phyloP scores from a whole-genome alignment of 2,888 invertebrate genomes.

The Hypercompe scribonia region DNA sequence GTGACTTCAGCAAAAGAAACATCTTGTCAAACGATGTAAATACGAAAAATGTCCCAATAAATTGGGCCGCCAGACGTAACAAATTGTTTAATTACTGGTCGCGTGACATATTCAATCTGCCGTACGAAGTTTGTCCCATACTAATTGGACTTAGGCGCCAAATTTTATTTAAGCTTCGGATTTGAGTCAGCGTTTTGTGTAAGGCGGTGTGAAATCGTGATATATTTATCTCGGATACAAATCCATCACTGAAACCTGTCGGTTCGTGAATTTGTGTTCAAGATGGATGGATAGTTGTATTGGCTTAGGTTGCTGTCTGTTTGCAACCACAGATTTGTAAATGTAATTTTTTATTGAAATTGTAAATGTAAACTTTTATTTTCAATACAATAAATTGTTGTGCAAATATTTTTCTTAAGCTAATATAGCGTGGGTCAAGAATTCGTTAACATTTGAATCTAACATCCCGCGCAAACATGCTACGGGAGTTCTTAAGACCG shows the following conservation, averaged over 20 bases:
- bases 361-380: no score
- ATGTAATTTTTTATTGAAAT: not conserved
- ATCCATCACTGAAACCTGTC: constrained; percentile 11
- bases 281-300: constrained; percentile 3
- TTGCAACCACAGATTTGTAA: not conserved
- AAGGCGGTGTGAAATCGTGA: constrained; percentile 5
- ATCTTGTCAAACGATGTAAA: constrained; percentile 28
- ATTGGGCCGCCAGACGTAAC: constrained; percentile 52
- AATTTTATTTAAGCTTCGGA: constrained; percentile 32
- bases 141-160: constrained; percentile 52
- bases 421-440: no score
- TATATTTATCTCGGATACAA: constrained; percentile 7
- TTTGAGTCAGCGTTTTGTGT: constrained; percentile 22
- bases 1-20: constrained; percentile 11
- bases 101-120: constrained; percentile 55
- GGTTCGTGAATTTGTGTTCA: constrained; percentile 11
- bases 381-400: no score
- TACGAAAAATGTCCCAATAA: constrained; percentile 37
- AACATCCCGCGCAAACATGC: no score
- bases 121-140: constrained; percentile 35
- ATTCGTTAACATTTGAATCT: no score
- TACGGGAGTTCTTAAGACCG: no score
- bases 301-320: not conserved
- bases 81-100: constrained; percentile 55
- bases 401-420: no score